Evolutionary conservation across 53 echinoderm and acorn worm species (phyloP).

Genomic region (Glandiceps talaboti): DNA sequence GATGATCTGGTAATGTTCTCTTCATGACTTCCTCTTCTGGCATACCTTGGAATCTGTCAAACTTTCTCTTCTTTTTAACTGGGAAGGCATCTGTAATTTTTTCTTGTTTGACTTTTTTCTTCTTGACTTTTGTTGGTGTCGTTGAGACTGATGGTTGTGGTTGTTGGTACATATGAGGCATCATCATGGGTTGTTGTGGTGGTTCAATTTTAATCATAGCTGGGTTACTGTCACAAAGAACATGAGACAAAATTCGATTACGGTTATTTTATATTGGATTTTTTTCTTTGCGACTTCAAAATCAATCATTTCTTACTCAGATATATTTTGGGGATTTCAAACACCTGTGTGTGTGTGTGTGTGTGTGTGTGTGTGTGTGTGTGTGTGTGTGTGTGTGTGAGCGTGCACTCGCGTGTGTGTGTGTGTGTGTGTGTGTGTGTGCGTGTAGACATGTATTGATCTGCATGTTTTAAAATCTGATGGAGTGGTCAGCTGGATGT

Average conservation of each 20-base stretch:
- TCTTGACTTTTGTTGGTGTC: constrained; percentile 27
- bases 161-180: constrained; percentile 6
- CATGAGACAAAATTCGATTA: neutral
- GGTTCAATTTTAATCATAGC: neutral
- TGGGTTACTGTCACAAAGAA: neutral
- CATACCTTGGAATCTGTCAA: constrained; percentile 91
- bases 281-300: too few relatives aligned
- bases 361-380: too few relatives aligned
- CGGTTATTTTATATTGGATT: neutral
- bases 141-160: constrained; percentile 2
- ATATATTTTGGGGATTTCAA: too few relatives aligned
- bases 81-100: constrained; percentile 73
- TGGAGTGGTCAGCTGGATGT: too few relatives aligned
- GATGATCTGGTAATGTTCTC: constrained; percentile 75
- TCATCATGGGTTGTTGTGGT: neutral
- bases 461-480: too few relatives aligned
- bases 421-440: too few relatives aligned
- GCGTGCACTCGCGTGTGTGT: too few relatives aligned
- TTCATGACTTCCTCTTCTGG: constrained; percentile 97
- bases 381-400: too few relatives aligned
- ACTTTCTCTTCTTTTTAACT: constrained; percentile 91
- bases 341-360: too few relatives aligned
- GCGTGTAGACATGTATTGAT: too few relatives aligned
- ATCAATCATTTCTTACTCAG: too few relatives aligned
- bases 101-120: constrained; percentile 84